These are phyloP conservation scores for Caerostris extrusa DNA, from an alignment of 1,140 invertebrate species.

Conservation along the genomic window DNA sequence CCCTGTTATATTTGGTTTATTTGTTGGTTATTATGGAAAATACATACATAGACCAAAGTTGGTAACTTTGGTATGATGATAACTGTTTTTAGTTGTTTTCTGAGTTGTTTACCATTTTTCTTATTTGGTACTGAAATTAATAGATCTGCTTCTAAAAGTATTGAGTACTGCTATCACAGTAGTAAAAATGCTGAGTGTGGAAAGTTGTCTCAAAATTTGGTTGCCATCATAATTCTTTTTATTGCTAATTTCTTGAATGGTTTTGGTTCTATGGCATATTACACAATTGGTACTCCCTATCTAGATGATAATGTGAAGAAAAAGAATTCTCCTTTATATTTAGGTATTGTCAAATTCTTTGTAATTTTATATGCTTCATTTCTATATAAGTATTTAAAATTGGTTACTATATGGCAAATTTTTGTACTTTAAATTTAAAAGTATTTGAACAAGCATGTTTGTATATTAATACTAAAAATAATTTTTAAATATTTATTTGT, in stretches of 20 bases:
- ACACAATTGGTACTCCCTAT: slow-evolving; percentile 80
- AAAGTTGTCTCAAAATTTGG: slow-evolving; percentile 3
- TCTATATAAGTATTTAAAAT: not conserved
- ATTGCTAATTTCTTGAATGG: slow-evolving; percentile 78
- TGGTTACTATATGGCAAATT: not conserved
- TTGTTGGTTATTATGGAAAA: slow-evolving; percentile 79
- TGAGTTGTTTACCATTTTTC: slow-evolving; percentile 86
- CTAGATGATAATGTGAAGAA: slow-evolving; percentile 81
- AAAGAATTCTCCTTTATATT: slow-evolving; percentile 79
- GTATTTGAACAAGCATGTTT: not conserved
- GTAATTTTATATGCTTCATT: not conserved
- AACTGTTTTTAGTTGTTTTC: slow-evolving; percentile 86
- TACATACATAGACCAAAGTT: slow-evolving; percentile 87
- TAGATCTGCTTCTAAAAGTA: not conserved
- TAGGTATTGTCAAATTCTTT: slow-evolving; percentile 46
- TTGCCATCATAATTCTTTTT: slow-evolving; percentile 77
- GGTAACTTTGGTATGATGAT: slow-evolving; percentile 87
- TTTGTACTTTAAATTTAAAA: not conserved
- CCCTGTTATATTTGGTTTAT: slow-evolving; percentile 55
- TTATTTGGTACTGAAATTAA: slow-evolving; percentile 84
- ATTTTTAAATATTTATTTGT: too few species aligned
- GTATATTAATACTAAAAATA: not conserved
- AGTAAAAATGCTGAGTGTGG: not conserved
- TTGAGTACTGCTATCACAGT: not conserved
- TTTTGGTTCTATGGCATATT: slow-evolving; percentile 78